Conservation (phyloP, 2,888 invertebrate species). For the Baronia brevicornis region DNA sequence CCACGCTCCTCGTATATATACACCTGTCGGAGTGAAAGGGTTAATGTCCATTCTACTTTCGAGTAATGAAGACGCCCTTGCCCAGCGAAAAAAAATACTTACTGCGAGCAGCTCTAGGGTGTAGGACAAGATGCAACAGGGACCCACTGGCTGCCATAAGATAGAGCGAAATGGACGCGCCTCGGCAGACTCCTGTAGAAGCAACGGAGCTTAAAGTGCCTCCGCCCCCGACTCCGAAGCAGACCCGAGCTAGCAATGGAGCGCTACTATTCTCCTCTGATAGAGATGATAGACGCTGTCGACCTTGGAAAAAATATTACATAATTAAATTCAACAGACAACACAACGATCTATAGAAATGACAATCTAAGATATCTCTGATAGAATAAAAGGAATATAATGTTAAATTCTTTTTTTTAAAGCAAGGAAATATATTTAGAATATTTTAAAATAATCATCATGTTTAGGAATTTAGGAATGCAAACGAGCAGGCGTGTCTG, state of each 20-base stretch:
- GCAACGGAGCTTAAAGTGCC: no score
- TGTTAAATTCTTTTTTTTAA: neutral
- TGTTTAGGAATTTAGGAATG: no score
- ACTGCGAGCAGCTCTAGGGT: constrained; percentile 78
- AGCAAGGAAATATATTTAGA: constrained; percentile 1
- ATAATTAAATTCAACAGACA: neutral
- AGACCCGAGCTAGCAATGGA: constrained; percentile 85
- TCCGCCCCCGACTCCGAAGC: constrained; percentile 40
- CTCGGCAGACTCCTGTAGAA: constrained; percentile 73
- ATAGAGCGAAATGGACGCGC: constrained; percentile 90
- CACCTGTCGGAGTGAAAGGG: neutral
- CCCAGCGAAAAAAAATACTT: constrained; percentile 22
- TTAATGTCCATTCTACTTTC: neutral
- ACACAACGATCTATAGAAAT: no score
- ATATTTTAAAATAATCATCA: constrained; percentile 3
- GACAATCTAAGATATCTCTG: no score
- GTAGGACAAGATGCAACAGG: constrained; percentile 91
- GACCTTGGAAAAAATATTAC: constrained; percentile 44
- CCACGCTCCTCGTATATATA: no score
- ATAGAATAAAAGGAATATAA: no score
- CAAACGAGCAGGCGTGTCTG: no score
- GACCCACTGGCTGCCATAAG: constrained; percentile 92
- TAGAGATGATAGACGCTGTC: constrained; percentile 82
- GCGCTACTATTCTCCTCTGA: constrained; percentile 81
- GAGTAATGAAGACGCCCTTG: neutral